Base-by-base conservation (phyloP, 1,140 invertebrate genomes). In the Drosophila virilis region DNA sequence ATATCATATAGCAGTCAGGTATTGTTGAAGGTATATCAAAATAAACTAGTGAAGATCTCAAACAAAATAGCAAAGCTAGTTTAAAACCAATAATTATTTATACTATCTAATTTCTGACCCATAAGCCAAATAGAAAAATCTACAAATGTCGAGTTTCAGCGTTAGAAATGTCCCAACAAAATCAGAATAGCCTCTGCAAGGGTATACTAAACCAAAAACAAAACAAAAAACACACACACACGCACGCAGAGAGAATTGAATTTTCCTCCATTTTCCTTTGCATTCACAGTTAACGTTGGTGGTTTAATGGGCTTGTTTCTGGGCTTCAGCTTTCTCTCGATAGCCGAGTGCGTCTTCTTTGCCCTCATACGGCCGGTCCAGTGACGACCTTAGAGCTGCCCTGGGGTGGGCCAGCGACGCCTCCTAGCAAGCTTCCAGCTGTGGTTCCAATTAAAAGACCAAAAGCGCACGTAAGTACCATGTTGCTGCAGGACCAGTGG, bases 261-360 rank as follows among this genome's bases (percentile, higher is more conserved):
- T 32, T 35, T 51, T 51, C 6, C 28, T 33, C 28, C 42, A 1
- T 57, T 52, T 43, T 43, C 55, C 3, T 43, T 38, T 65, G 35
- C 15, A 10, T 58, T 9, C 38, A 9, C 92, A 97, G 96, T 96
- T 1, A 96, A 95, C 79, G 95, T 95, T 8, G 96, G 96, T 60
- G 96, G 96, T 12, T 91, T 97, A 15, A 93, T 97, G n/a, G 96
- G 96, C 9, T 92, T 97, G 0, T 97, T 96, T 80, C 93, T 97
- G 92, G 96, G 96, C 6, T 97, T 97, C 83, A 97, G 96, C 90
- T 94, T 96, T 80, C 93, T 97, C 61, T 97, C 96, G 78, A 93
- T 95, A 6, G 93, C 96, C 15, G 96, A 97, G 93, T 93, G 96
- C 4, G 33, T 96, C 0, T 97, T 96, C 89, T 96, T 95, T 82